Conservation (phyloP, 2,888 invertebrate species). For the Lepetodrilus schrolli region DNA sequence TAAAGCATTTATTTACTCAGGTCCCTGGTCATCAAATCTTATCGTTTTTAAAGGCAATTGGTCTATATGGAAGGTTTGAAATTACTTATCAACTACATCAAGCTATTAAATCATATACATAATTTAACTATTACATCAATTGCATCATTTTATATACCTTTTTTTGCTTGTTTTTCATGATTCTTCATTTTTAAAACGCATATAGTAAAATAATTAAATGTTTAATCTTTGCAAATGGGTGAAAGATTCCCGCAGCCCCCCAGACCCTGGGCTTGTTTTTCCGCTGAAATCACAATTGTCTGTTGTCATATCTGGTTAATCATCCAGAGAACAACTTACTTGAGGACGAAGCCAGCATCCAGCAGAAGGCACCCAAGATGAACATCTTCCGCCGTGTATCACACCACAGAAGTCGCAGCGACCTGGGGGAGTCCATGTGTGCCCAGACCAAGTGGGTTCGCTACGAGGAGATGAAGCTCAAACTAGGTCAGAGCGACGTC, state of each 20-base stretch:
- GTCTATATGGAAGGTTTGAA: too few species aligned
- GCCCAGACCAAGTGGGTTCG: conserved; percentile 59
- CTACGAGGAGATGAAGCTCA: conserved; percentile 54
- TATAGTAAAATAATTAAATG: background rate
- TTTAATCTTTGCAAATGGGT: background rate
- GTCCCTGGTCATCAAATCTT: too few species aligned
- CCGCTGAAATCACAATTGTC: too few species aligned
- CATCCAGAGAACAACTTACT: conserved; percentile 22
- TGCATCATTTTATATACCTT: too few species aligned
- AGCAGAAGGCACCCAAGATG: background rate
- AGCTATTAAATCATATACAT: too few species aligned
- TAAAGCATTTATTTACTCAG: too few species aligned
- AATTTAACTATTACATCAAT: too few species aligned
- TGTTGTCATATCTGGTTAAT: too few species aligned
- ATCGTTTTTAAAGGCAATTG: too few species aligned
- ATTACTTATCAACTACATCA: too few species aligned
- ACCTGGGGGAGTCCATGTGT: conserved; percentile 57
- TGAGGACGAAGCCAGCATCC: background rate
- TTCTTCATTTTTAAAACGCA: background rate
- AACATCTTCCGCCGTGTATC: background rate
- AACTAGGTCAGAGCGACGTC: conserved; percentile 26
- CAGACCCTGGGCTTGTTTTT: background rate
- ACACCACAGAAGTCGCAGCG: conserved; percentile 61
- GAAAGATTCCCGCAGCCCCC: background rate
- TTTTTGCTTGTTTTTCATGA: too few species aligned